These are phyloP conservation scores for Emydura subglobosa DNA, from an alignment of 2,113 vertebrate genomes.

Conservation along the genomic window DNA sequence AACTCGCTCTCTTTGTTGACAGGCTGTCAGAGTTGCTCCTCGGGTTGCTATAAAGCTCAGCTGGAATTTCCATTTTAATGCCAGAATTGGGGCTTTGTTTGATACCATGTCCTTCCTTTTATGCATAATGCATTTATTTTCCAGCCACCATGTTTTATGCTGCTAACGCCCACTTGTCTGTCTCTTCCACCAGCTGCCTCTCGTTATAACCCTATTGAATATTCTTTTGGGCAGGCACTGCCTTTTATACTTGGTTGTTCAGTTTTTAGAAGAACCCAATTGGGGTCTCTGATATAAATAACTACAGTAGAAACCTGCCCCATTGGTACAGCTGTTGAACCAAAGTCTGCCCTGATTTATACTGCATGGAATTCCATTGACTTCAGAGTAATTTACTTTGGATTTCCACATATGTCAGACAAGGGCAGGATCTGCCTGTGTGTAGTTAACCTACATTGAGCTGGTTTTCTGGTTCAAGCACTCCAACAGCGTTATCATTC, in stretches of 20 bases:
- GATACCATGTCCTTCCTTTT: background rate
- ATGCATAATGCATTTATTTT: background rate
- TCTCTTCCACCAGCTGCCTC: background rate
- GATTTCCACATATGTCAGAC: background rate
- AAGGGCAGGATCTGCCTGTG: background rate
- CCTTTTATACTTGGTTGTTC: background rate
- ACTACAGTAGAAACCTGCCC: background rate
- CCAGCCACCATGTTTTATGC: background rate
- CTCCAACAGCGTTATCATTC: background rate
- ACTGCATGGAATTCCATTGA: background rate
- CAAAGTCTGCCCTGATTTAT: background rate
- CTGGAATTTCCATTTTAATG: background rate
- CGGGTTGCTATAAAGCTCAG: background rate
- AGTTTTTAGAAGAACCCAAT: background rate
- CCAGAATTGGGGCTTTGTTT: background rate
- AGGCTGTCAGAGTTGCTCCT: background rate
- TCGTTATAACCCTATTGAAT: background rate
- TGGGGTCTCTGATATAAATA: background rate
- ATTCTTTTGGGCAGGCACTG: background rate
- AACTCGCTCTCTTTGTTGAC: background rate
- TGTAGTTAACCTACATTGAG: background rate
- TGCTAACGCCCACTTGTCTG: background rate
- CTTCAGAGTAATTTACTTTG: background rate
- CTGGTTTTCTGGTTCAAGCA: background rate
- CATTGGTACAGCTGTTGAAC: background rate